Evolutionary conservation across 2,797 vertebrate species (phyloP).

Genomic region (Glyptemys insculpta): DNA sequence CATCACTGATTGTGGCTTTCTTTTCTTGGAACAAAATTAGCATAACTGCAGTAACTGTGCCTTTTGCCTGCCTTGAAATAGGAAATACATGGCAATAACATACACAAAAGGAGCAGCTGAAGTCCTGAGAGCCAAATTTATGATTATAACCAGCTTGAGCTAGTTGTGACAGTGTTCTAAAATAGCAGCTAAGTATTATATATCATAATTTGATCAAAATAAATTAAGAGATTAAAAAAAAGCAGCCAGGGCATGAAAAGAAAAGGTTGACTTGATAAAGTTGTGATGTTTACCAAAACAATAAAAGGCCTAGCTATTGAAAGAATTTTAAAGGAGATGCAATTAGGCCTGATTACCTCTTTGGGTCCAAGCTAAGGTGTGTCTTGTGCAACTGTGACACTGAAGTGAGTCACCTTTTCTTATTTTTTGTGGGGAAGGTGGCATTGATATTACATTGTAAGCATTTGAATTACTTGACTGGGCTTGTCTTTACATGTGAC

Average conservation of each 20-base stretch:
- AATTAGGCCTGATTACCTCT: background rate
- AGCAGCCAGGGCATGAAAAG: background rate
- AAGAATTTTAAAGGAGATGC: background rate
- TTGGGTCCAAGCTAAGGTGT: background rate
- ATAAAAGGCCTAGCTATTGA: background rate
- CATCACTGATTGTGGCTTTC: background rate
- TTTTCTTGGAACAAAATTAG: background rate
- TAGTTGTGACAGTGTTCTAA: background rate
- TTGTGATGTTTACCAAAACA: background rate
- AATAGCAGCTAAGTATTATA: background rate
- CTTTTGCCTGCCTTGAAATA: background rate
- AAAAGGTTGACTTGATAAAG: background rate
- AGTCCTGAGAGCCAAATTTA: background rate
- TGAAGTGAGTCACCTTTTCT: background rate
- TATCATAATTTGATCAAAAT: background rate
- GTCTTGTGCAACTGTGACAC: background rate
- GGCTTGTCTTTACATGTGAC: background rate
- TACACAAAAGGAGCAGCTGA: background rate
- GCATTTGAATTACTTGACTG: background rate
- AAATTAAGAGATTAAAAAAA: background rate
- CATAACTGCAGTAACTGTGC: background rate
- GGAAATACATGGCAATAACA: background rate
- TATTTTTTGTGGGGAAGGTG: background rate
- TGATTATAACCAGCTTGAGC: background rate
- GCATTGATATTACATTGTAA: background rate